Base-by-base conservation (phyloP, 2,888 invertebrate genomes). In the Monopis laevigella region DNA sequence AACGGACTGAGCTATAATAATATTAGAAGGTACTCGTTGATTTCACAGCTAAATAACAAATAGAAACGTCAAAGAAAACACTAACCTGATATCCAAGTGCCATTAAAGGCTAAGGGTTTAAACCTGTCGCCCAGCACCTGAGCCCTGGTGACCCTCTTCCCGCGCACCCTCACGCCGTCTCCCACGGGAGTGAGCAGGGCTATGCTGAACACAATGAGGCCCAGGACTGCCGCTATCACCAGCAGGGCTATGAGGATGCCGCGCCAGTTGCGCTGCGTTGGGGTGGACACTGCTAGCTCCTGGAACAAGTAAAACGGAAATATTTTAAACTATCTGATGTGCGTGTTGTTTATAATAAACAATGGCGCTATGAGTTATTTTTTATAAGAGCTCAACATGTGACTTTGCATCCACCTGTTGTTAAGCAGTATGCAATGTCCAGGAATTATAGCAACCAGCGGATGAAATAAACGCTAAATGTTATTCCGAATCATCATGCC, bases 231-330 rank as follows among this genome's bases (percentile, higher is more conserved):
- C 14, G 92, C 88, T 52, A 96, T 96, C 51, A 97, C 96, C 56
- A 96, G 83, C 47, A 96, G 81, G 0, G 96, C 95, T 51, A 96
- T 96, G 53, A 92, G 88, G 56, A 97, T 96, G 12, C 96, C 96
- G 32, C 93, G 87, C 96, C 96, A 97, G 82, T 97, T 96, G 48
- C 95, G 84, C 65, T 95, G 88, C 48, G 88, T 91, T 2, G 93
- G 92, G 10, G 92, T 90, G 39, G 90, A 86, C 28, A 92, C 92
- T 53, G 93, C 95, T 67, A 96, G 70, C 70, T 96, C 96, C 96
- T 96, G 84, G n/a, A n/a, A n/a, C n/a, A n/a, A n/a, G n/a, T n/a
- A 3, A 11, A 11, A 36, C 2, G 10, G 21, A 11, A 19, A 18
- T 5, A 8, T 32, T 5, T 32, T 32, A 14, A 32, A 32, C 14